Evolutionary conservation across 1,140 invertebrate genomes (phyloP), one percentile per base, ranked within the genome.

Genomic region (Hermatobates lingyangjiaoensis): DNA sequence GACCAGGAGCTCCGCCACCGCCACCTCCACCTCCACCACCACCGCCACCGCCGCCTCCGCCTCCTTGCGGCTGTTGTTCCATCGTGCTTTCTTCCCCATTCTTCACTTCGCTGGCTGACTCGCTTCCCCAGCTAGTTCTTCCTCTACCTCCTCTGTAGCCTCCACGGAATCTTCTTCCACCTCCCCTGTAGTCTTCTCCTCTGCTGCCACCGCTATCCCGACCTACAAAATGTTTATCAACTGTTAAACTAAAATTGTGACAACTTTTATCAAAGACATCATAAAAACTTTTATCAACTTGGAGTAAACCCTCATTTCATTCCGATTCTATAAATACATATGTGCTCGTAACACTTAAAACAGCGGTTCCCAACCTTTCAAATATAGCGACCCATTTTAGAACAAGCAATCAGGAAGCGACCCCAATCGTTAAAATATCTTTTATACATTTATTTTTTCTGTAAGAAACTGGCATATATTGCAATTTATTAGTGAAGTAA

Each of bases 161-260:
- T 14, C 61, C 63, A 48, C 66, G 68, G 49, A 57, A 59, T 20
- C 62, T 59, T 54, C 61, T 62, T 62, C 63, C 28, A 55, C 62
- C 25, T 61, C 61, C 42, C 54, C 65, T 62, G 23, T 57, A 62
- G 24, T 63, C 60, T 27, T 64, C 69, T 28, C 61, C 64, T 40
- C 58, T 54, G 26, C 55, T 59, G 26, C 50, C 57, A 27, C 56
- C 52, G 30, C 48, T 57, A 10, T 58, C 56, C 27, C 54, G 62
- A 28, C 56, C 59, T 26, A 57, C 59, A 48, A 59, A 60, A 28
- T 58, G 59, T 27, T 54, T 52, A 39, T 54, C 57, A 15, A 46
- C 59, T 53, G 54, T 55, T 20, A 54, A 62, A 42, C 58, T 40
- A 24, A 48, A 21, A n/a, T 39, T 48, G 26, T 48, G 50, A 14